Evolutionary conservation across 2,113 vertebrate genomes (phyloP).

Genomic region (Lasiurus cinereus): DNA sequence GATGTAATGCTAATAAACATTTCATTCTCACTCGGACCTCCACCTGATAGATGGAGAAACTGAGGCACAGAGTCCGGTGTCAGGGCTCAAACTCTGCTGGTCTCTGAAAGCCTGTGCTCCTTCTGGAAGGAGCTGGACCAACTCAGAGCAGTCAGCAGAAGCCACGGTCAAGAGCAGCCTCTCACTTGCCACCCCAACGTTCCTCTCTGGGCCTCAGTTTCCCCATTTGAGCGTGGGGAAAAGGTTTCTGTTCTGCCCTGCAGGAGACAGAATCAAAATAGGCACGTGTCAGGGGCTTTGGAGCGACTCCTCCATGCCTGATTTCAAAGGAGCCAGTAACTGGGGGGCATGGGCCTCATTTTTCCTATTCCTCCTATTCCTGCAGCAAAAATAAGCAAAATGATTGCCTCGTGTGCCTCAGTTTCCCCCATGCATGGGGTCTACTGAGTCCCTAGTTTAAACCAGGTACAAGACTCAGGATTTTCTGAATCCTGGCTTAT

Average conservation of each 20-base stretch:
- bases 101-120: too few relatives aligned
- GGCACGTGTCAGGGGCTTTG: rapidly evolving
- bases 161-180: not conserved
- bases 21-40: not conserved
- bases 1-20: too few relatives aligned
- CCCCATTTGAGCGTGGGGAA: not conserved
- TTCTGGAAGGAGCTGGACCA: not conserved
- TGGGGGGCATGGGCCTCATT: too few relatives aligned
- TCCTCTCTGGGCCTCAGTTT: not conserved
- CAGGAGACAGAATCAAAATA: not conserved
- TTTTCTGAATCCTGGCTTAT: not conserved
- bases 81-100: not conserved
- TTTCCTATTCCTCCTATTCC: not conserved
- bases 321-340: not conserved
- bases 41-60: not conserved
- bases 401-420: not conserved
- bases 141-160: too few relatives aligned
- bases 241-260: too few relatives aligned
- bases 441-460: not conserved
- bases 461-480: not conserved
- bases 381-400: not conserved
- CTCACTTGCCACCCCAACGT: rapidly evolving
- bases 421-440: not conserved
- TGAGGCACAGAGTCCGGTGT: not conserved
- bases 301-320: rapidly evolving